phyloP scores from a whole-genome alignment of 1,140 invertebrate species.

The Oryzaephilus surinamensis region DNA sequence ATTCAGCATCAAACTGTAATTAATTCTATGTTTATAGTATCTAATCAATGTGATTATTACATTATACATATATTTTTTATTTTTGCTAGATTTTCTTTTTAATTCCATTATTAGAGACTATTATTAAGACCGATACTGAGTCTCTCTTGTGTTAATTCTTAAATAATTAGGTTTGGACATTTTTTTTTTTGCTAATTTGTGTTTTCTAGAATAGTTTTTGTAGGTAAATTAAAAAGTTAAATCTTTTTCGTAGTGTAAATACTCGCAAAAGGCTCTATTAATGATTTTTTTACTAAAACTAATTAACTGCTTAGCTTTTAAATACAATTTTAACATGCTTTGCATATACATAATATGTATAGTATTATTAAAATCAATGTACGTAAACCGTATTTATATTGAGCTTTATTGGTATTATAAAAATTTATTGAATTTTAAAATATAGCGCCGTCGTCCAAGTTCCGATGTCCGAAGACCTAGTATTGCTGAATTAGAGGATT shows the following conservation, averaged over 20 bases:
- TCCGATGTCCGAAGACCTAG: slow-evolving; percentile 75
- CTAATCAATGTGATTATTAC: slow-evolving; percentile 15
- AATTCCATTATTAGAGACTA: slow-evolving; percentile 8
- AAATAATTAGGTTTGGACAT: slow-evolving; percentile 4
- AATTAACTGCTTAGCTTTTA: no score
- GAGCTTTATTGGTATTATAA: not conserved
- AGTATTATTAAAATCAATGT: no score
- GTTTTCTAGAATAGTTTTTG: slow-evolving; percentile 5
- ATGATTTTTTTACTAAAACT: no score
- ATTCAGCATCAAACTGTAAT: slow-evolving; percentile 20
- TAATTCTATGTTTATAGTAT: slow-evolving; percentile 27
- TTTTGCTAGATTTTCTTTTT: slow-evolving; percentile 11
- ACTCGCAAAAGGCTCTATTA: slow-evolving; percentile 8
- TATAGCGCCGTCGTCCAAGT: slow-evolving; percentile 73
- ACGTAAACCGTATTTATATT: not conserved
- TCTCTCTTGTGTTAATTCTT: no score
- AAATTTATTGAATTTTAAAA: slow-evolving; percentile 6
- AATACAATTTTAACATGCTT: no score
- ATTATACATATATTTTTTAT: slow-evolving; percentile 1
- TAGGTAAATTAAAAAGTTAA: no score
- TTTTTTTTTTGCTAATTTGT: slow-evolving; percentile 8
- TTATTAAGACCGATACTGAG: slow-evolving; percentile 7
- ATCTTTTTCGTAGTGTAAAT: slow-evolving; percentile 24
- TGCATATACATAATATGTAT: no score
- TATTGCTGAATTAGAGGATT: slow-evolving; percentile 77